Evolutionary conservation across 2,888 invertebrate species (phyloP).

Genomic region (Rhingia rostrata): DNA sequence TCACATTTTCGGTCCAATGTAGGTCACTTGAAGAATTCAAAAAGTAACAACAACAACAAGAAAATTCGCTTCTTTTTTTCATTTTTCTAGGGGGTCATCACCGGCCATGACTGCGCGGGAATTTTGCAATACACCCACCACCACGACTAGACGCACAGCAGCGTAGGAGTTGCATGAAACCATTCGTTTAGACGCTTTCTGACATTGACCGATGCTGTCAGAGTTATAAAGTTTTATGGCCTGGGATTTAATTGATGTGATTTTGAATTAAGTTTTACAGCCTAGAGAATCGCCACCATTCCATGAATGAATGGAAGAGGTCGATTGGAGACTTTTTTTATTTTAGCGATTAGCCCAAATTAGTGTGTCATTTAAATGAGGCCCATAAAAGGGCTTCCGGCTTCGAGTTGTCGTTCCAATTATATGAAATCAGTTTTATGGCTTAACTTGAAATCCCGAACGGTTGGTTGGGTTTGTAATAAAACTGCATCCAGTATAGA

Average conservation of each 20-base stretch:
- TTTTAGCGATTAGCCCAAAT: background rate
- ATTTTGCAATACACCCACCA: conserved; percentile 35
- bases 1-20: conserved; percentile 21
- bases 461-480: background rate
- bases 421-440: background rate
- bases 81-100: conserved; percentile 11
- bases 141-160: conserved; percentile 6
- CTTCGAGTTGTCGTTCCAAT: background rate
- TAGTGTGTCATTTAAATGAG: background rate
- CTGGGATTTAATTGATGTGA: conserved; percentile 18
- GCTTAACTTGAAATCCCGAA: background rate
- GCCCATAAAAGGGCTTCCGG: background rate
- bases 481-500: background rate
- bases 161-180: conserved; percentile 28
- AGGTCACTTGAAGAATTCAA: conserved; percentile 34
- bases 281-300: conserved; percentile 6
- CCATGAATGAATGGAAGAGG: conserved; percentile 9
- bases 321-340: background rate
- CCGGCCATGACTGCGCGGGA: background rate
- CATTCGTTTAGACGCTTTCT: conserved; percentile 35
- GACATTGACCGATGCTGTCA: conserved; percentile 57
- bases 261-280: conserved; percentile 27
- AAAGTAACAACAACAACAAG: background rate
- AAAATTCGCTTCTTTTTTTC: conserved; percentile 7
- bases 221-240: conserved; percentile 45